phyloP scores from a whole-genome alignment of 2,888 invertebrate genomes.

The Aquatica leii region DNA sequence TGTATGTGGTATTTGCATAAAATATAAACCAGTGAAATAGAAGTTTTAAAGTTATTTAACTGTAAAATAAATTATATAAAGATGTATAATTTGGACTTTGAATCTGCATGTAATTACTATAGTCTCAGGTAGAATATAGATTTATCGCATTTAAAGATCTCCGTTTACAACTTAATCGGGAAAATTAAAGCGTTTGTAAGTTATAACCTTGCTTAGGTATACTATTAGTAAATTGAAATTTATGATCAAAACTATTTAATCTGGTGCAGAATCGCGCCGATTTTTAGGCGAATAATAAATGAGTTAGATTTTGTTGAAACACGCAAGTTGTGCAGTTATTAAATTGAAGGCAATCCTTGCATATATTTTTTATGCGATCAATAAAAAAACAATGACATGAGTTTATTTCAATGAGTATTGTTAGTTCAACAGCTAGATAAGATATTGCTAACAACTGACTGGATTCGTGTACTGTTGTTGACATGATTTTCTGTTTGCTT shows the following conservation, averaged over 20 bases:
- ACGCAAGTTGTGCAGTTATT: not conserved
- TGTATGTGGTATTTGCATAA: too few species aligned
- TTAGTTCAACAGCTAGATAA: not conserved
- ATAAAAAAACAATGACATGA: not conserved
- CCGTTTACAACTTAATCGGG: constrained; percentile 5
- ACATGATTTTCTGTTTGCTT: constrained; percentile 14
- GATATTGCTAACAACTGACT: constrained; percentile 9
- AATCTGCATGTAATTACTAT: too few species aligned
- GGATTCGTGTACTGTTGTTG: constrained; percentile 3
- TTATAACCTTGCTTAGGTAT: constrained; percentile 16
- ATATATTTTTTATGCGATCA: not conserved
- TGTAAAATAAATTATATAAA: too few species aligned
- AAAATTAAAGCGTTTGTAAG: constrained; percentile 11
- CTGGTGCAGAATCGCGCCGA: constrained; percentile 8
- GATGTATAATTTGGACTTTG: too few species aligned
- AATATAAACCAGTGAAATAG: too few species aligned
- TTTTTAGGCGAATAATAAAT: constrained; percentile 6
- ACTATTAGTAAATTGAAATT: constrained; percentile 21
- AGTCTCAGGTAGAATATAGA: constrained; percentile 1
- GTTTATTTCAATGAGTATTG: not conserved
- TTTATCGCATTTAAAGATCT: not conserved
- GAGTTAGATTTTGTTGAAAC: not conserved
- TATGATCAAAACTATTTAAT: constrained; percentile 12
- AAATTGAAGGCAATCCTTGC: not conserved
- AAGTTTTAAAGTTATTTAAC: too few species aligned